Evolutionary conservation across 2,888 invertebrate species (phyloP).

Genomic region (Drosophila niveifrons): DNA sequence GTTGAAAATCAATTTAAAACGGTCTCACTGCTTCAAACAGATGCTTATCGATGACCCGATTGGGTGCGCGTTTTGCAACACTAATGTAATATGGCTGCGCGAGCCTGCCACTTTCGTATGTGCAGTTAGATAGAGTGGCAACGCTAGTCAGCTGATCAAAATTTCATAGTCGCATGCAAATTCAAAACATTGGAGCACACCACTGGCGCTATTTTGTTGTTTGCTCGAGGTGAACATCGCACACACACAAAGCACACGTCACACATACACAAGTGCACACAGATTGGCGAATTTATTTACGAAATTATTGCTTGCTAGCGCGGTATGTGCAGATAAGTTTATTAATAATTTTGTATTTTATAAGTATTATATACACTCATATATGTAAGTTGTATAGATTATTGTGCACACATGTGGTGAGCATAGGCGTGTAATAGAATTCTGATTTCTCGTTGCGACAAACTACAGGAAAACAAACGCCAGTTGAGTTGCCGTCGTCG

Average conservation of each 20-base stretch:
- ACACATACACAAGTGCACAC: conserved; percentile 2
- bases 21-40: no score
- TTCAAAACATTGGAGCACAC: conserved; percentile 58
- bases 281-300: conserved; percentile 43
- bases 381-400: neutral
- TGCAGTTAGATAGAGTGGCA: neutral
- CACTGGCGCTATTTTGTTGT: conserved; percentile 45
- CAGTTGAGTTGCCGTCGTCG: conserved; percentile 32
- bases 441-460: conserved; percentile 37
- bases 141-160: conserved; percentile 34
- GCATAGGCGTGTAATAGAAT: conserved; percentile 26
- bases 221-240: conserved; percentile 18
- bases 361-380: conserved; percentile 5
- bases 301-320: conserved; percentile 14
- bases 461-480: conserved; percentile 41
- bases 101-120: conserved; percentile 6
- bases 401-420: neutral
- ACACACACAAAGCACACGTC: conserved; percentile 5
- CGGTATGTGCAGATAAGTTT: conserved; percentile 62
- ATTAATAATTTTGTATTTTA: conserved; percentile 65
- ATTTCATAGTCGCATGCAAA: conserved; percentile 24
- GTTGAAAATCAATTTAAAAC: no score
- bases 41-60: no score
- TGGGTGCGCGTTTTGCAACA: neutral
- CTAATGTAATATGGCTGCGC: neutral